Base-by-base conservation (phyloP, 2,113 vertebrate species). In the Rhinogobius similis region DNA sequence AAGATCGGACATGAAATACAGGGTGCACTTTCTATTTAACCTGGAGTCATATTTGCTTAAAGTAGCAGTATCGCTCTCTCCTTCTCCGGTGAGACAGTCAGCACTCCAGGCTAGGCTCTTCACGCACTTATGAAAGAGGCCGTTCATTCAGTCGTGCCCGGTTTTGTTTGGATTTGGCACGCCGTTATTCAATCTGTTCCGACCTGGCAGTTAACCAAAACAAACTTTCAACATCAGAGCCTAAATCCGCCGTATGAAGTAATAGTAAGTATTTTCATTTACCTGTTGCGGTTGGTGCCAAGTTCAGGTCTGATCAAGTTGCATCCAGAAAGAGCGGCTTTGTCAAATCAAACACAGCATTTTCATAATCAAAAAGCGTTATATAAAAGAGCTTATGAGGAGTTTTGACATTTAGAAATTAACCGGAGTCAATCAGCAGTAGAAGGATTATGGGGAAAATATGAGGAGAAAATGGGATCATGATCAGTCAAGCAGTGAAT, bases 141-240 rank as follows among this genome's bases (percentile, higher is more conserved):
- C 52, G 72, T 86, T 88, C 77, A 79, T 78, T 79, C 64, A 80
- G 53, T 85, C 81, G 53, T 76, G 69, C 71, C 77, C 29, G 65
- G 78, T 67, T 82, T 86, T 84, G 73, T 79, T 89, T 78, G 78
- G 63, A 69, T 81, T 81, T 79, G 71, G 73, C 77, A 70, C 32
- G 23, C 26, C 24, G 68, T 86, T 77, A 73, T 66, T 85, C 76
- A 75, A 26, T 68, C 72, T 76, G 52, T 82, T 83, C 79, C 63
- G 72, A 76, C 77, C 79, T 89, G 85, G 87, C 79, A 70, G 36
- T 0, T 44, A 43, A 76, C 77, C 78, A 83, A 79, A 55, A n/a
- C 27, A 12, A 81, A 83, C 80, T 26, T 14, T 26, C 23, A 81
- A 76, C 79, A 76, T 89, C 78, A 85, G 81, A 85, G 82, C 29